Evolutionary conservation across 2,113 vertebrate species (phyloP), one percentile per base, ranked within the genome.

Genomic region (Peromyscus maniculatus): DNA sequence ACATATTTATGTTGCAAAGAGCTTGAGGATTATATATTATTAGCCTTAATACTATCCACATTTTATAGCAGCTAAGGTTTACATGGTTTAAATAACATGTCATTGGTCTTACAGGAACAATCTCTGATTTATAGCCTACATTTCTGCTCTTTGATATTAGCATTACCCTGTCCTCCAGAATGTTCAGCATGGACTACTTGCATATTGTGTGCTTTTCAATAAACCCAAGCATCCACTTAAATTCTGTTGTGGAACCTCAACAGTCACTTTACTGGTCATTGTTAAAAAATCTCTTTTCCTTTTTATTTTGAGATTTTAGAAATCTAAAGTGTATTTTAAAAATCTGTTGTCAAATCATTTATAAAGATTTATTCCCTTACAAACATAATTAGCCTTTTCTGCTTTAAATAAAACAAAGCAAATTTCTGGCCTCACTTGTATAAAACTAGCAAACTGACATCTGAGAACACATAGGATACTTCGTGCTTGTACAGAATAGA

Each of bases 401-500:
- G 64, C 39, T 82, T 79, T n/a, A 72, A 90, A 79, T n/a, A 69
- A 55, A 28, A 72, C n/a, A 31, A 69, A 33, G 11, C 13, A 95
- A 57, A 86, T 83, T 10, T 92, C 94, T 97, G 86, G 96, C 71
- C 93, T 89, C 28, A n/a, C 67, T 91, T 91, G 19, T 80, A 55
- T 4, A 89, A 67, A 86, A 95, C 88, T 88, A 69, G 71, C 66
- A 91, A 87, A 80, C 36, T 91, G 33, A 77, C 71, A n/a, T 91
- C 89, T 95, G 57, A 82, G 39, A 95, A 86, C 55, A 93, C 71
- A 71, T 94, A 16, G 89, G 93, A 95, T 52, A 91, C 36, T 88
- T 91, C 92, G 17, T 69, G n/a, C n/a, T 92, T 97, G 21, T 97
- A 92, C 82, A 95, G 95, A 95, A 92, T 95, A 95, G 72, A 92